Conservation (phyloP, 92 coral and sea anemone genomes). For the Palythoa grandis region DNA sequence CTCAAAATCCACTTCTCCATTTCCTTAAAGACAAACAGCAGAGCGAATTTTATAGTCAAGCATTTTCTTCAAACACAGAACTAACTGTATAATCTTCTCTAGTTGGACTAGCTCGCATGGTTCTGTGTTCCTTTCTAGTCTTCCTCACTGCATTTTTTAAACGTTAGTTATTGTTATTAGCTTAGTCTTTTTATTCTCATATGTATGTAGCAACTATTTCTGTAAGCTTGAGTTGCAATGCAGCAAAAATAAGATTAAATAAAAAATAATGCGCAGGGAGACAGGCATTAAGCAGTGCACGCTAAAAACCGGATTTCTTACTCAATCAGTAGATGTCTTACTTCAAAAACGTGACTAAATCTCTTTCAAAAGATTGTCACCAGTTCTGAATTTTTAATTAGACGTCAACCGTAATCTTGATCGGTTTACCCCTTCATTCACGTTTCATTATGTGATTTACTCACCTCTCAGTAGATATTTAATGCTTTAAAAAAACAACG, state of each 20-base stretch:
- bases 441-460: neutral
- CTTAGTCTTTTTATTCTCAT: no score
- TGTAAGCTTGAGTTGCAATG: no score
- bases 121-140: no score
- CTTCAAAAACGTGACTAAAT: neutral
- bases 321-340: neutral
- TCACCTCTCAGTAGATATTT: neutral
- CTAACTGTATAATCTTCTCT: no score
- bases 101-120: no score
- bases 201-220: no score
- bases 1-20: slow-evolving; percentile 97
- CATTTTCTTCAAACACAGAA: neutral
- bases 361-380: no score
- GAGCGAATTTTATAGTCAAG: neutral
- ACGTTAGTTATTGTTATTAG: no score
- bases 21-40: slow-evolving; percentile 59
- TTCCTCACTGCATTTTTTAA: no score
- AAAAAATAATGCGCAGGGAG: neutral
- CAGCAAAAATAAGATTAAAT: no score
- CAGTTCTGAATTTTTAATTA: neutral
- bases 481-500: neutral
- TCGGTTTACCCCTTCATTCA: neutral
- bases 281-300: no score
- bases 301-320: no score
- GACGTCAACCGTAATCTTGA: neutral